Conservation (phyloP, 2,888 invertebrate genomes). For the Nematopogon swammerdamellus region DNA sequence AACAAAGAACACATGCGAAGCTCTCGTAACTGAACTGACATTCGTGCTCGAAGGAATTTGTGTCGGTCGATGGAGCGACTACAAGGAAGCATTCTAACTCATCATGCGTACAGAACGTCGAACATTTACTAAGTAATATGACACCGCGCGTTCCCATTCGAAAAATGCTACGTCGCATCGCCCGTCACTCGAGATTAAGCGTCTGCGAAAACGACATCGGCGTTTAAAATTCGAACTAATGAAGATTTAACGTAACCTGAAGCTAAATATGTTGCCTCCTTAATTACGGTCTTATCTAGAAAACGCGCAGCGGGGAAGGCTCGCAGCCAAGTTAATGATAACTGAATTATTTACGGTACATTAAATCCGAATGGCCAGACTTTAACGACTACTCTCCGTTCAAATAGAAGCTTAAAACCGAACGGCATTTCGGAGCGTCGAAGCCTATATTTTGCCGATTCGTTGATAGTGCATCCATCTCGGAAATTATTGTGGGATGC, state of each 20-base stretch:
- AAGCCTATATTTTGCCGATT: background rate
- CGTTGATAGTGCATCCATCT: background rate
- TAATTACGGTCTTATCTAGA: background rate
- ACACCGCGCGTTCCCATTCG: background rate
- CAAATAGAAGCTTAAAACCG: background rate
- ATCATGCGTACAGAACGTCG: background rate
- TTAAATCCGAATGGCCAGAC: constrained; percentile 18
- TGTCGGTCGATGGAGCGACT: background rate
- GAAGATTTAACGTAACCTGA: background rate
- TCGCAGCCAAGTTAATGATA: constrained; percentile 18
- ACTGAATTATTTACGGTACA: constrained; percentile 24
- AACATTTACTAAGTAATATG: background rate
- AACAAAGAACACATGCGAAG: background rate
- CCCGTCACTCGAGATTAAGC: background rate
- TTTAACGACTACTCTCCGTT: background rate
- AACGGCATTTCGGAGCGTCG: background rate
- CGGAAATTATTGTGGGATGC: background rate
- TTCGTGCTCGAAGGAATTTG: background rate
- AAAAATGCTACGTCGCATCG: background rate
- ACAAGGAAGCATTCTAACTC: background rate
- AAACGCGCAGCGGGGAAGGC: background rate
- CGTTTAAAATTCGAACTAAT: background rate
- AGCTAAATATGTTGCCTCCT: background rate
- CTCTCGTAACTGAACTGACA: too few relatives aligned
- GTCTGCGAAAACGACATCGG: background rate